A percentile compares a stretch with the other conserved stretches of the same genome.
Conservation (phyloP, 2,888 invertebrate genomes). For the Himalopsyche japonica region DNA sequence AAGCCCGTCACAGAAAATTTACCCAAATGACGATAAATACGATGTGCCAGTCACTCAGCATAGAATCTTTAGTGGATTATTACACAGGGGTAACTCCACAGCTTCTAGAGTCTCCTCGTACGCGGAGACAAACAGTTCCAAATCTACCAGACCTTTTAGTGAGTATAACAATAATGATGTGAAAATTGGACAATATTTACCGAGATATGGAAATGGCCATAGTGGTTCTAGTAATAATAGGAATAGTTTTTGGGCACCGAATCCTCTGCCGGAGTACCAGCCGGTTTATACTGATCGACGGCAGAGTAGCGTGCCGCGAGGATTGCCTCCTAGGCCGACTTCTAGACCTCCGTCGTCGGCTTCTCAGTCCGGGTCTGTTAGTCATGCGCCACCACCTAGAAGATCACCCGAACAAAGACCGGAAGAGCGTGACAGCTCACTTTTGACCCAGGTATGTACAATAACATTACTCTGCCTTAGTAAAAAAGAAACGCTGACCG, state of each 20-base stretch:
- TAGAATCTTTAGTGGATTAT: slow-evolving; percentile 20
- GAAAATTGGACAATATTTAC: slow-evolving; percentile 34
- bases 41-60: slow-evolving; percentile 15
- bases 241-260: slow-evolving; percentile 37
- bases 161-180: slow-evolving; percentile 39
- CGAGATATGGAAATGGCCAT: slow-evolving; percentile 33
- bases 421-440: slow-evolving; percentile 53
- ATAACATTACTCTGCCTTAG: background rate
- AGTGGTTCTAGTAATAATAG: slow-evolving; percentile 25
- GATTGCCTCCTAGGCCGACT: slow-evolving; percentile 51
- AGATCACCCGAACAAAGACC: slow-evolving; percentile 45
- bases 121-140: slow-evolving; percentile 20
- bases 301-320: slow-evolving; percentile 52
- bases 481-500: background rate
- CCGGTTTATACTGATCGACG: slow-evolving; percentile 32
- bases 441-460: slow-evolving; percentile 34
- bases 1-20: slow-evolving; percentile 38
- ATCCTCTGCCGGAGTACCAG: slow-evolving; percentile 23
- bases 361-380: slow-evolving; percentile 8
- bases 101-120: slow-evolving; percentile 37
- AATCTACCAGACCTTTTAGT: slow-evolving; percentile 35
- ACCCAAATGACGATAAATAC: slow-evolving; percentile 31
- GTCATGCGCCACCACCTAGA: slow-evolving; percentile 39
- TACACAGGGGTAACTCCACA: slow-evolving; percentile 35
- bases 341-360: slow-evolving; percentile 52